Evolutionary conservation across 2,797 vertebrate species (phyloP).

Genomic region (Typhlichthys eigenmanni): DNA sequence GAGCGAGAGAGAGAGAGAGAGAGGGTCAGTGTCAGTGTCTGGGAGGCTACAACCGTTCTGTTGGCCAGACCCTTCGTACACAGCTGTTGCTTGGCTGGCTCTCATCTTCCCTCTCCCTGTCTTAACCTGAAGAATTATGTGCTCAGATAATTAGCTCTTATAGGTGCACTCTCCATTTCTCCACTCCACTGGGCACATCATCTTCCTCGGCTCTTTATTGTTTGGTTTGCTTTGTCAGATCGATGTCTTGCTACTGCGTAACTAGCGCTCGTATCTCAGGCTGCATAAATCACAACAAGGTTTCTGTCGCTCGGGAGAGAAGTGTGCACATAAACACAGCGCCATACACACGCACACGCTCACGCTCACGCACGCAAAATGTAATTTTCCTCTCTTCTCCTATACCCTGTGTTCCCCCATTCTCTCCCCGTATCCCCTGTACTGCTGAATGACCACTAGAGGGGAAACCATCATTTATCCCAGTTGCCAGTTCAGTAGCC

Average conservation of each 20-base stretch:
- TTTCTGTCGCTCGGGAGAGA: slow-evolving; percentile 78
- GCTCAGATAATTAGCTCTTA: slow-evolving; percentile 84
- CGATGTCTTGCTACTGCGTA: slow-evolving; percentile 85
- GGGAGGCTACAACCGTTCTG: slow-evolving; percentile 56
- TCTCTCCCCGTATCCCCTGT: slow-evolving; percentile 43
- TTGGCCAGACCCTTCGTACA: slow-evolving; percentile 55
- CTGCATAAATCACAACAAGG: slow-evolving; percentile 84
- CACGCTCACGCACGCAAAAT: slow-evolving; percentile 44
- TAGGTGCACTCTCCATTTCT: slow-evolving; percentile 84
- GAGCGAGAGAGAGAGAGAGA: no score
- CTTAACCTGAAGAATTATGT: slow-evolving; percentile 86
- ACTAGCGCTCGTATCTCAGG: slow-evolving; percentile 82
- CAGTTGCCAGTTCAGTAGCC: slow-evolving; percentile 48
- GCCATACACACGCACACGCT: slow-evolving; percentile 7
- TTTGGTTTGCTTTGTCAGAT: slow-evolving; percentile 86
- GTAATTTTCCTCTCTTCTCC: not conserved
- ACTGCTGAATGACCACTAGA: slow-evolving; percentile 71
- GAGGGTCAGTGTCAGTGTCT: slow-evolving; percentile 45
- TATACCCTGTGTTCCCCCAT: slow-evolving; percentile 25
- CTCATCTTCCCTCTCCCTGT: slow-evolving; percentile 71
- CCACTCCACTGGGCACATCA: slow-evolving; percentile 85
- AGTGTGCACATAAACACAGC: slow-evolving; percentile 32
- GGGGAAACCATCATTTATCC: slow-evolving; percentile 77
- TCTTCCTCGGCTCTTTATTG: slow-evolving; percentile 85
- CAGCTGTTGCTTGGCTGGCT: slow-evolving; percentile 65